Conservation (phyloP, 2,113 vertebrate genomes). For the Notarius quadriscutis region DNA sequence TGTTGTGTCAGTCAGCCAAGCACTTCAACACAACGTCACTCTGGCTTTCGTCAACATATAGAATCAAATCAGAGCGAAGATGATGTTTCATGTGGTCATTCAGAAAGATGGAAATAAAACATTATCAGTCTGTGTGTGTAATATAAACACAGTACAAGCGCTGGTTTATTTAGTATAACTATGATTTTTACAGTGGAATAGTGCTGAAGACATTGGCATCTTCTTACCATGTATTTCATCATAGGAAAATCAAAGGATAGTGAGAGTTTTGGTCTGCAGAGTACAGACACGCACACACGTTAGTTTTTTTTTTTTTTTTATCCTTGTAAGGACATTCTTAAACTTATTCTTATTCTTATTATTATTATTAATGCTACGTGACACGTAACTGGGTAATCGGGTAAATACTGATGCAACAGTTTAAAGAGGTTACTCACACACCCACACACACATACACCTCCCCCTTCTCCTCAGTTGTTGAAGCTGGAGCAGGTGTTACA, state of each 20-base stretch:
- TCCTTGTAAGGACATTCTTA: background rate
- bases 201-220: background rate
- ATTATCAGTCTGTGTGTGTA: background rate
- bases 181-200: background rate
- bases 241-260: constrained; percentile 29
- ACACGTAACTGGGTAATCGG: background rate
- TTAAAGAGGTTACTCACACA: background rate
- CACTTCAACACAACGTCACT: background rate
- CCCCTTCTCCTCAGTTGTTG: background rate
- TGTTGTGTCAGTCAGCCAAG: too few relatives aligned
- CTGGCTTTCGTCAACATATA: too few relatives aligned
- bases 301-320: background rate
- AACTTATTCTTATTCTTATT: too few relatives aligned
- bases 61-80: background rate
- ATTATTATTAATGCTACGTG: background rate
- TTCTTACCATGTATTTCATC: constrained; percentile 28
- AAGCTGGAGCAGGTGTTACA: constrained; percentile 38
- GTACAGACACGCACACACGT: constrained; percentile 16
- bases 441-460: constrained; percentile 14
- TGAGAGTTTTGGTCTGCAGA: constrained; percentile 16
- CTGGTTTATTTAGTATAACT: too few relatives aligned
- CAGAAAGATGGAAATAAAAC: too few relatives aligned
- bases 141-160: background rate
- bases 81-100: background rate
- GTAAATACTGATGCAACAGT: too few relatives aligned